Percentiles rank a stretch among this genome's conserved stretches.
These are phyloP conservation scores for Drosophila kikkawai DNA, from an alignment of 1,140 invertebrate species.

Conservation along the genomic window DNA sequence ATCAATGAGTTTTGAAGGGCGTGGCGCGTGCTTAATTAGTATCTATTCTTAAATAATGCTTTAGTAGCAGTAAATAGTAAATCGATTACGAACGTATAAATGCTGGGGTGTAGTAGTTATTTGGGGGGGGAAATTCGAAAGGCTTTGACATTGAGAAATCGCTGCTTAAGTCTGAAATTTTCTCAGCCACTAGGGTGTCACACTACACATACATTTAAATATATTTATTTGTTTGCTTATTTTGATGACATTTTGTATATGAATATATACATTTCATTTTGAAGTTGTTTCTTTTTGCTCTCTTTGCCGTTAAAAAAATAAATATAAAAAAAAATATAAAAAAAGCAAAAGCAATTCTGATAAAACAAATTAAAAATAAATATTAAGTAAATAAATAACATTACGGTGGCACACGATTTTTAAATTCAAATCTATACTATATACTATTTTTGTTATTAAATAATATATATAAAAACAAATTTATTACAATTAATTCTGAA, in stretches of 20 bases:
- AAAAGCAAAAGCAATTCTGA: background rate
- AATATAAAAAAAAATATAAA: background rate
- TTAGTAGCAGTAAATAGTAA: constrained; percentile 37
- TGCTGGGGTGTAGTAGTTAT: constrained; percentile 36
- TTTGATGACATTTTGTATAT: background rate
- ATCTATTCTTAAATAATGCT: constrained; percentile 27
- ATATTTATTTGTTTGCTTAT: background rate
- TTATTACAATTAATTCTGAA: background rate
- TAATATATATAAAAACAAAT: background rate
- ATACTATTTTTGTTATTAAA: background rate
- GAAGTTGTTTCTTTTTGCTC: constrained; percentile 42
- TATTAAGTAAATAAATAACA: background rate
- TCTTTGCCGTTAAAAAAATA: constrained; percentile 21
- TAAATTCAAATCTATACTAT: background rate
- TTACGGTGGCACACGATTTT: background rate
- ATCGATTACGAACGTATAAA: constrained; percentile 9
- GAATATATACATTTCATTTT: background rate
- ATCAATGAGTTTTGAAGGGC: constrained; percentile 25
- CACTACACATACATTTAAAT: background rate
- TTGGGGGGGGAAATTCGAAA: constrained; percentile 6
- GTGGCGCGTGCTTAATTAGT: constrained; percentile 35
- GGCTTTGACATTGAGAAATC: constrained; percentile 47
- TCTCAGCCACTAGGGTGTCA: constrained; percentile 32
- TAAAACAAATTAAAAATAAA: constrained; percentile 5
- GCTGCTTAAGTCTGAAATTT: constrained; percentile 32